Evolutionary conservation across 2,888 invertebrate species (phyloP), one percentile per base, ranked within the genome.

Genomic region (Drosophila kanekoi): DNA sequence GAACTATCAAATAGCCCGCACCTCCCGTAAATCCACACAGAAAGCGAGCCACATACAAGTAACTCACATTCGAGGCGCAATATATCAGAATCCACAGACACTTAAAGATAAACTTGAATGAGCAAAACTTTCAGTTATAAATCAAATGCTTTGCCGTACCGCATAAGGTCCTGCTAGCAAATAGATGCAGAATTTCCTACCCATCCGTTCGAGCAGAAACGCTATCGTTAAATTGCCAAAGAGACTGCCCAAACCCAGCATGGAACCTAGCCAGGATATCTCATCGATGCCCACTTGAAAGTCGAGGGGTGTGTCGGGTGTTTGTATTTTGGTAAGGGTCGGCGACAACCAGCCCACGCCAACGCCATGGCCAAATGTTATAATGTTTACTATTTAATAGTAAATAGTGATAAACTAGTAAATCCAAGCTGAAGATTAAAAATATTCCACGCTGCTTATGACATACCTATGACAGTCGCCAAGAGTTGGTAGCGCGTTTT

Each of bases 261-360:
- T 76, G 0, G 91, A 90, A 3, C 90, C 92, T 64, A 92, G 84
- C 92, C 91, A 92, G 38, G 92, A 91, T 1, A 87, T 65, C 38
- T 91, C 85, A 6, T 75, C 73, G 3, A 90, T 79, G 14, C 63
- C 66, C 1, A 90, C 75, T 0, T 52, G 16, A 61, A 91, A 90
- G 4, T 71, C 49, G 13, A 91, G 60, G 0, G 91, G 91, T 0
- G 89, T 70, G 8, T 80, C 73, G 1, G 64, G 8, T 0, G 82
- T 81, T 40, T 89, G 85, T 16, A 92, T 78, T 61, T 88, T 87
- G 1, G 81, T 77, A 1, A 92, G 64, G 0, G 90, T 90, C 1
- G 92, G 92, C 2, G 91, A 90, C 0, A 91, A 62, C 92, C 92
- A 92, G 10, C 92, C 92, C 11, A 90, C 43, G 0, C 90, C 89